Evolutionary conservation across 1,140 invertebrate genomes (phyloP), one percentile per base, ranked within the genome.

Genomic region (Berghia stephanieae): DNA sequence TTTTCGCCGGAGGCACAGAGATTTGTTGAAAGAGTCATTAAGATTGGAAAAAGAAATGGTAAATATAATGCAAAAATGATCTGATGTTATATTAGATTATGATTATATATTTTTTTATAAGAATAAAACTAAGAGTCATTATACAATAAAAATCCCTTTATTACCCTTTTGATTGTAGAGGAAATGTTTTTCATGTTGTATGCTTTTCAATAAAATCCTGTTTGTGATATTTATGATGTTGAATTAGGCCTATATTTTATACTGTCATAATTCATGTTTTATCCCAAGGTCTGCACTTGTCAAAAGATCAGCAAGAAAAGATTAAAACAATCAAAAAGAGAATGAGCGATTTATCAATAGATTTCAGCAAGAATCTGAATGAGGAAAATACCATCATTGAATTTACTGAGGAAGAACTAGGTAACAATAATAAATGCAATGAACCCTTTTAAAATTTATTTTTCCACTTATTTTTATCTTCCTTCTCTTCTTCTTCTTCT

Each of bases 21-120:
- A 57, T 91, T 86, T 79, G 82, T 91, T 8, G 90, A 91, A 70
- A 88, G 87, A 79, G 84, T 90, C 6, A 90, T 92, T 66, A 89
- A 90, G 75, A 79, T 87, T 34, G 91, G 91, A 43, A 88, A 83
- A 81, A 85, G 91, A 80, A 91, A 91, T 89, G 91, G 91, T 90
- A 83, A 66, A 76, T 80, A 18, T 49, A n/a, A n/a, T n/a, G n/a
- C n/a, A n/a, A n/a, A n/a, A n/a, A n/a, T n/a, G n/a, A n/a, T n/a
- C n/a, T n/a, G n/a, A n/a, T n/a, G n/a, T n/a, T n/a, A n/a, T n/a
- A n/a, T n/a, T n/a, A n/a, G n/a, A n/a, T n/a, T n/a, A n/a, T n/a
- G n/a, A n/a, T n/a, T n/a, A n/a, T n/a, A n/a, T n/a, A n/a, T n/a
- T n/a, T n/a, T n/a, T n/a, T n/a, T n/a, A n/a, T n/a, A n/a, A n/a